A percentile compares a stretch with the other conserved stretches of the same genome.
Evolutionary conservation across 2,797 vertebrate species (phyloP).

Genomic region (Phylloscopus collybita): DNA sequence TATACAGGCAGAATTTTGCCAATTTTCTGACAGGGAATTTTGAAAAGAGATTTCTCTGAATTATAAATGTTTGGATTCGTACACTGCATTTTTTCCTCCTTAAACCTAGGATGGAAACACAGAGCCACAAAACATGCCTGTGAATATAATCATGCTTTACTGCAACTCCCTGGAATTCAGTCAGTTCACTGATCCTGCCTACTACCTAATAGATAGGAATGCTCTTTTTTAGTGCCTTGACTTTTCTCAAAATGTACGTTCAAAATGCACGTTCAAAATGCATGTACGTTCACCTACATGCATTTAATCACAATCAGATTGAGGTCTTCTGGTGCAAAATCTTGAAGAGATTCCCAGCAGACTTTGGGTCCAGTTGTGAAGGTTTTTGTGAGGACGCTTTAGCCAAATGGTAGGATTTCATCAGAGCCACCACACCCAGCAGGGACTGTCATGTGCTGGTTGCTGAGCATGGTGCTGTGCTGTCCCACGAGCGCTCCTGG

Average conservation of each 20-base stretch:
- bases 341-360: not conserved
- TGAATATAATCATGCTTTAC: not conserved
- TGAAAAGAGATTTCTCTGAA: not conserved
- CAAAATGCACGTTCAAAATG: not conserved
- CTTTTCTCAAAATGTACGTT: not conserved
- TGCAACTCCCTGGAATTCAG: not conserved
- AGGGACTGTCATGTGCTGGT: no score
- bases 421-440: not conserved
- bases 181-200: not conserved
- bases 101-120: not conserved
- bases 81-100: not conserved
- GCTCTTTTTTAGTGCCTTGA: not conserved
- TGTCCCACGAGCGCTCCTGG: fast-evolving
- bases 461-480: not conserved
- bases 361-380: not conserved
- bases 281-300: not conserved
- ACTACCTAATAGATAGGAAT: not conserved
- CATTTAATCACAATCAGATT: not conserved
- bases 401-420: not conserved
- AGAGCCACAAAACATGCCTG: not conserved
- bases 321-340: not conserved
- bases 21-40: not conserved
- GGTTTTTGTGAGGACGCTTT: not conserved
- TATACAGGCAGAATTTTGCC: not conserved
- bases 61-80: not conserved